Base-by-base conservation (phyloP, 2,113 vertebrate genomes). In the Hymenochirus boettgeri region DNA sequence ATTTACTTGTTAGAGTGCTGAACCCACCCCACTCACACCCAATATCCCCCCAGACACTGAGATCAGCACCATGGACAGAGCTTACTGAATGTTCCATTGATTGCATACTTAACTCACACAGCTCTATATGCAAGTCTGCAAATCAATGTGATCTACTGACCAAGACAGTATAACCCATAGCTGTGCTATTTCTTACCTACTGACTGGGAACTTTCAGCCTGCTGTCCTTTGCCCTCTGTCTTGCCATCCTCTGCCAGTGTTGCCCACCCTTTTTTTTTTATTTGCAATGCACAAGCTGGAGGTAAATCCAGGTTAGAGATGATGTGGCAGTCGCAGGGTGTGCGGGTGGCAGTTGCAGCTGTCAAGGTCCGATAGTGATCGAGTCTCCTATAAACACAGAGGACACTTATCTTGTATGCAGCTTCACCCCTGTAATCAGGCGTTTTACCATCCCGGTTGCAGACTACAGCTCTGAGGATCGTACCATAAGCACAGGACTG, bases 1-100 rank as follows among this genome's bases (percentile, higher is more conserved):
- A 57, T 69, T 57, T 57, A 69, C 65, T 69, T 69, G 65, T 69
- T 69, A 60, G 65, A 69, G 65, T 69, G 65, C 56, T 60, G 65
- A 69, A 59, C 19, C 3, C 65, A 24, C n/a, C 24, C 47, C 21
- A 8, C 46, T 22, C 7, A 11, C 3, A 4, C 12, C 13, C 17
- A 42, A 12, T 13, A 3, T 15, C 39, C 15, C 13, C 37, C 37
- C 2, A n/a, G n/a, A n/a, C n/a, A 35, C 33, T 46, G 42, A 4
- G 17, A 45, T 5, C 7, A 45, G 39, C 39, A 46, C 15, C 39
- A 42, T n/a, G 39, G 13, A n/a, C 39, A 42, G 39, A 13, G 39
- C 39, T 42, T 17, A 4, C 11, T 17, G 37, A 15, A 13, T 4
- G 7, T 7, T n/a, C 42, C 4, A n/a, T 7, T 7, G 17, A 48